Base-by-base conservation (phyloP, 2,797 vertebrate genomes). In the Menidia menidia region DNA sequence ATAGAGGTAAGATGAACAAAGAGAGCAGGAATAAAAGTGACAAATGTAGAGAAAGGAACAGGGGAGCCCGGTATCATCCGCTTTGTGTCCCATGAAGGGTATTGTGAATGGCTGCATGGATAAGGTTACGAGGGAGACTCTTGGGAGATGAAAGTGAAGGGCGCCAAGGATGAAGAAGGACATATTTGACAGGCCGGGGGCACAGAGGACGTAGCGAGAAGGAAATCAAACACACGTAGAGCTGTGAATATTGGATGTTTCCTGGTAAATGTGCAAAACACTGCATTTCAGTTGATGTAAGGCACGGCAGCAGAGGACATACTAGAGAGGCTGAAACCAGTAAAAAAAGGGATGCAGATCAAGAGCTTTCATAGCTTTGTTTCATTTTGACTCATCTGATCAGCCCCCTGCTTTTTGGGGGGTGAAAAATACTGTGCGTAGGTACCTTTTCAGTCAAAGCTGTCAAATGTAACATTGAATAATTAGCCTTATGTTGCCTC, bases 81-180 rank as follows among this genome's bases (percentile, higher is more conserved):
- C 91, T 89, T 90, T 90, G 86, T 92, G 88, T 91, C 82, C 82
- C 74, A 64, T 88, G 90, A 92, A 92, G 88, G 86, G 87, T 87
- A 90, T 89, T 92, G 89, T 93, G 88, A 66, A 44, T 54, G 71
- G 71, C 77, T 86, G 77, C 86, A 53, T 78, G 87, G 76, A 80
- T 88, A 89, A 88, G 87, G 85, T 84, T 92, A 60, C 85, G 75
- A 75, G 68, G 78, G 78, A 77, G 84, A 87, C 92, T 86, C 86
- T 30, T 53, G 90, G 89, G 92, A 94, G 60, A 35, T 64, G 77
- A 59, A 83, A 77, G 86, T 85, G 88, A 91, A 91, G 87, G 88
- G 85, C 85, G 85, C 68, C 42, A 41, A 88, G 83, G 82, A 90
- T 65, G 87, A 91, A 80, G 68, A 66, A 87, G 89, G 92, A 93